Evolutionary conservation across 2,113 vertebrate genomes (phyloP).

Genomic region (Chionomys nivalis): DNA sequence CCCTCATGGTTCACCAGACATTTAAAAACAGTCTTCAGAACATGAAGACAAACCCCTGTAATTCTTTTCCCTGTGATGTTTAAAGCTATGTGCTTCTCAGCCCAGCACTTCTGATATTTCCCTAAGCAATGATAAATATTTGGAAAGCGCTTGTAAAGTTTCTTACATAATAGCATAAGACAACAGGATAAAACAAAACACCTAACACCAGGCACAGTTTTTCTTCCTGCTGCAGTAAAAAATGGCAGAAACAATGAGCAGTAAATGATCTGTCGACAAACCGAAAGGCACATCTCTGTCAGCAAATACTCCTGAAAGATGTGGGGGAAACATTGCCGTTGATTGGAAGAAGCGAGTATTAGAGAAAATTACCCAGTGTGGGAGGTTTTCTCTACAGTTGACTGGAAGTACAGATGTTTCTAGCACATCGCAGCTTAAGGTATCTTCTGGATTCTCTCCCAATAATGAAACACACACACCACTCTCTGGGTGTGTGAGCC

Average conservation of each 20-base stretch:
- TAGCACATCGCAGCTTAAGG: background rate
- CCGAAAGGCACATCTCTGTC: conserved; percentile 70
- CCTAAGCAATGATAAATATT: conserved; percentile 75
- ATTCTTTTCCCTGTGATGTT: background rate
- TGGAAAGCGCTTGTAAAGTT: conserved; percentile 68
- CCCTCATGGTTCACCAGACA: background rate
- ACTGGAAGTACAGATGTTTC: conserved; percentile 40
- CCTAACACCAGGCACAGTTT: conserved; percentile 49
- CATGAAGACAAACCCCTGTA: background rate
- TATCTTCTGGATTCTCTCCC: conserved; percentile 48
- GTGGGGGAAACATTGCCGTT: background rate
- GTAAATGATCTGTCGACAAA: conserved; percentile 75
- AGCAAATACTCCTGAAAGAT: conserved; percentile 60
- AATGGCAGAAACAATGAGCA: conserved; percentile 71
- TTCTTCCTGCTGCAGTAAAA: conserved; percentile 66
- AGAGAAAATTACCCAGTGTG: conserved; percentile 61
- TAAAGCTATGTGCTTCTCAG: conserved; percentile 29
- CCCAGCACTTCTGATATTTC: conserved; percentile 50
- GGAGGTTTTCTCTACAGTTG: conserved; percentile 46
- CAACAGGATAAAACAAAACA: conserved; percentile 17
- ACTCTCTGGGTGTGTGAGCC: background rate
- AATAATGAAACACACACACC: conserved; percentile 45
- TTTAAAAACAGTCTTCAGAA: conserved; percentile 22
- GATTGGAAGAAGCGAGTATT: conserved; percentile 28
- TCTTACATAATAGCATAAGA: conserved; percentile 52